phyloP scores from a whole-genome alignment of 2,113 vertebrate genomes.

The Tylochromis polylepis region DNA sequence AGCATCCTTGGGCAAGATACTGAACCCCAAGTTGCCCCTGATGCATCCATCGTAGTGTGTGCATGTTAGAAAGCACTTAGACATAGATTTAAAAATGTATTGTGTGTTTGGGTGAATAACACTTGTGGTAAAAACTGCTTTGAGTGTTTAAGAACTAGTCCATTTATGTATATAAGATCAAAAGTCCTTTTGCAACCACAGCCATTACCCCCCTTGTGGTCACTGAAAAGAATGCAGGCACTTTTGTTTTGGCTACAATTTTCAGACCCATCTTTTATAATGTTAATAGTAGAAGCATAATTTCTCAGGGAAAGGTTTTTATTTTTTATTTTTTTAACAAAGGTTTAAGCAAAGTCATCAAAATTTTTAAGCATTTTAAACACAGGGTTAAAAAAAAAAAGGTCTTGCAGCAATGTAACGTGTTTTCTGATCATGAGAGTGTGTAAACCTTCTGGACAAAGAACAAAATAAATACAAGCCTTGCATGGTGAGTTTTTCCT shows the following conservation, averaged over 20 bases:
- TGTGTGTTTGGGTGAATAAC: neutral
- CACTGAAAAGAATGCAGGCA: neutral
- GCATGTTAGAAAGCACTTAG: neutral
- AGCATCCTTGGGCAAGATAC: neutral
- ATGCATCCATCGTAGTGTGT: neutral
- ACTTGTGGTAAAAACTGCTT: neutral
- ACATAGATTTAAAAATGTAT: neutral
- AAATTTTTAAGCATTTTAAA: neutral
- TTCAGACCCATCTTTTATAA: neutral
- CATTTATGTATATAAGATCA: neutral
- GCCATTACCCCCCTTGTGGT: neutral
- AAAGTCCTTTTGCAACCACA: neutral
- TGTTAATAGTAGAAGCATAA: too few species aligned
- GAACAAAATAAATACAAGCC: neutral
- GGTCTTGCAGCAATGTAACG: neutral
- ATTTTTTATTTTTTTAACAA: neutral
- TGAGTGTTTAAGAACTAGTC: neutral
- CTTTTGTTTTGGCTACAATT: neutral
- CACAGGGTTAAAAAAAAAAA: neutral
- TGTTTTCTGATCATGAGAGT: neutral
- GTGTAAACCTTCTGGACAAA: neutral
- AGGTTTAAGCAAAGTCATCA: neutral
- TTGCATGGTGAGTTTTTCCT: neutral
- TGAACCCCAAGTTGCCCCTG: neutral
- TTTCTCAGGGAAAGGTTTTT: neutral